phyloP scores from a whole-genome alignment of 2,888 invertebrate genomes.

The Philopedon plagiatum region DNA sequence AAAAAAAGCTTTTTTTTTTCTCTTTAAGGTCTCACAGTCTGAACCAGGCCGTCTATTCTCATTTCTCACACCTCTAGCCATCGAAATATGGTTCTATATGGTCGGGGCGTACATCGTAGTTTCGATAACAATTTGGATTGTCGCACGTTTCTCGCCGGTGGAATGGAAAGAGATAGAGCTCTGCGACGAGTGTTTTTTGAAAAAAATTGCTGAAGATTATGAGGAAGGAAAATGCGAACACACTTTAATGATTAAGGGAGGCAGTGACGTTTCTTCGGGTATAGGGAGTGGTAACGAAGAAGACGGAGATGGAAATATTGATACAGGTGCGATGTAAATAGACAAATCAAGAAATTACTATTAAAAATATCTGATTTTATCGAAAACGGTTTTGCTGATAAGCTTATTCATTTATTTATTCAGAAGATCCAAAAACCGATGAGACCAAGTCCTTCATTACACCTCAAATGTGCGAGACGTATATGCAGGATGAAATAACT shows the following conservation, averaged over 20 bases:
- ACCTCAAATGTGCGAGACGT: not conserved
- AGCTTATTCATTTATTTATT: too few species aligned
- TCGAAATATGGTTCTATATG: slow-evolving; percentile 89
- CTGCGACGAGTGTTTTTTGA: slow-evolving; percentile 71
- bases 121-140: slow-evolving; percentile 85
- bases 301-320: slow-evolving; percentile 21
- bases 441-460: slow-evolving; percentile 14
- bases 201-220: slow-evolving; percentile 58
- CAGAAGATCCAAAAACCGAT: not conserved
- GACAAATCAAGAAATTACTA: not conserved
- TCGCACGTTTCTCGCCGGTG: slow-evolving; percentile 87
- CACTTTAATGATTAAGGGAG: slow-evolving; percentile 17
- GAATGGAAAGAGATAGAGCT: slow-evolving; percentile 81
- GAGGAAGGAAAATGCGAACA: slow-evolving; percentile 61
- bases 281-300: slow-evolving; percentile 59
- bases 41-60: slow-evolving; percentile 81
- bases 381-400: too few species aligned
- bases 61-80: slow-evolving; percentile 87
- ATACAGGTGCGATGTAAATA: not conserved
- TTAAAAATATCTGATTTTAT: too few species aligned
- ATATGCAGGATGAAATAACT: slow-evolving; percentile 53
- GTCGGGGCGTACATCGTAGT: slow-evolving; percentile 85
- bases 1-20: slow-evolving; percentile 7
- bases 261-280: slow-evolving; percentile 57
- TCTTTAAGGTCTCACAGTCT: slow-evolving; percentile 53